Conservation (phyloP, 2,888 invertebrate species). For the Chironomus riparius region DNA sequence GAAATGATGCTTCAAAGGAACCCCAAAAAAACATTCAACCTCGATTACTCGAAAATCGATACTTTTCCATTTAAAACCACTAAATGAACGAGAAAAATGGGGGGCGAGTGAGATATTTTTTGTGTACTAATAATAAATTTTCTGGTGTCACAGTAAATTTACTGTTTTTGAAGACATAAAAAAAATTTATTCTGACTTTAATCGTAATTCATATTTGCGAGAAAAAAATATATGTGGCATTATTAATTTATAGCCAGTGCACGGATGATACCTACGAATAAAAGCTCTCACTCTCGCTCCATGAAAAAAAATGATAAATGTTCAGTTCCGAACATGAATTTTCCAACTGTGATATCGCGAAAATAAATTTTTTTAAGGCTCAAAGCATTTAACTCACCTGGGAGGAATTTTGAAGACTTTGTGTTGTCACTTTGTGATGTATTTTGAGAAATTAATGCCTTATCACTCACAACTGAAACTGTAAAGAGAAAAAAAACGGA, state of each 20-base stretch:
- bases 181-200: slow-evolving; percentile 5
- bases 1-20: too few relatives aligned
- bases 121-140: slow-evolving; percentile 2
- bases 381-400: slow-evolving; percentile 10
- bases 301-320: slow-evolving; percentile 21
- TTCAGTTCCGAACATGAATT: not conserved
- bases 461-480: slow-evolving; percentile 20
- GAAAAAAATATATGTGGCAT: not conserved
- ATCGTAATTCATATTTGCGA: not conserved
- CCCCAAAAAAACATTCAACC: too few relatives aligned
- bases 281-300: not conserved
- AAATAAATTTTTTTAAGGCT: not conserved
- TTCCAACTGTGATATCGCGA: not conserved
- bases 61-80: too few relatives aligned
- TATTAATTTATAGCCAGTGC: slow-evolving; percentile 19
- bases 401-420: slow-evolving; percentile 11
- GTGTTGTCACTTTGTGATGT: slow-evolving; percentile 6
- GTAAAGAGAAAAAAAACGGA: not conserved
- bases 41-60: too few relatives aligned
- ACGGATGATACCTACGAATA: slow-evolving; percentile 15
- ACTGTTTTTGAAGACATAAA: not conserved
- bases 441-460: slow-evolving; percentile 5
- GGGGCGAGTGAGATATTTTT: not conserved
- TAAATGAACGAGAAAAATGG: not conserved
- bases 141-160: slow-evolving; percentile 24